These are phyloP conservation scores for Aspiorhynchus laticeps DNA, from an alignment of 2,113 vertebrate genomes.

Conservation along the genomic window DNA sequence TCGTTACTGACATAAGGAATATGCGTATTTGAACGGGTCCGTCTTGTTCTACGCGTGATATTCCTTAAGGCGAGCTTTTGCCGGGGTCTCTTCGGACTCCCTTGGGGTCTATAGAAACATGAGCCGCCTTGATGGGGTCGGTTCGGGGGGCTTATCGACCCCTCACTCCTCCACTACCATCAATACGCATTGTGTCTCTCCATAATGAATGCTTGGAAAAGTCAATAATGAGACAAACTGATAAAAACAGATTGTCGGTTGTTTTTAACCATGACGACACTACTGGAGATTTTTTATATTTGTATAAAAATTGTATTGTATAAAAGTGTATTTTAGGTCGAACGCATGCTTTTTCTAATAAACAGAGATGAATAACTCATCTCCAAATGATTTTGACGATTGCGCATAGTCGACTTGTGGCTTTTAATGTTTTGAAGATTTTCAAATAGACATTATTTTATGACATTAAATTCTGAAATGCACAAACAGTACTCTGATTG, in stretches of 20 bases:
- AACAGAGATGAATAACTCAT: neutral
- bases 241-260: slow-evolving; percentile 42
- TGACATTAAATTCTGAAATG: neutral
- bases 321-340: neutral
- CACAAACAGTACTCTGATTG: neutral
- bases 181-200: slow-evolving; percentile 61
- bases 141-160: slow-evolving; percentile 64
- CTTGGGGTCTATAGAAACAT: slow-evolving; percentile 45
- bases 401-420: neutral
- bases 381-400: neutral
- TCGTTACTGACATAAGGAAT: neutral
- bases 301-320: too few relatives aligned
- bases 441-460: neutral
- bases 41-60: slow-evolving; percentile 7
- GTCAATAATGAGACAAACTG: slow-evolving; percentile 63
- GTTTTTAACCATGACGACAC: slow-evolving; percentile 44
- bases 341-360: neutral
- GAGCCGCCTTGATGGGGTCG: slow-evolving; percentile 62
- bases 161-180: slow-evolving; percentile 30
- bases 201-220: slow-evolving; percentile 54
- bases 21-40: neutral
- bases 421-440: neutral
- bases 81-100: slow-evolving; percentile 8
- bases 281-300: neutral
- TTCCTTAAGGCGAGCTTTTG: slow-evolving; percentile 12